Conservation (phyloP, 1,140 invertebrate genomes). For the Trachymyrmex septentrionalis region DNA sequence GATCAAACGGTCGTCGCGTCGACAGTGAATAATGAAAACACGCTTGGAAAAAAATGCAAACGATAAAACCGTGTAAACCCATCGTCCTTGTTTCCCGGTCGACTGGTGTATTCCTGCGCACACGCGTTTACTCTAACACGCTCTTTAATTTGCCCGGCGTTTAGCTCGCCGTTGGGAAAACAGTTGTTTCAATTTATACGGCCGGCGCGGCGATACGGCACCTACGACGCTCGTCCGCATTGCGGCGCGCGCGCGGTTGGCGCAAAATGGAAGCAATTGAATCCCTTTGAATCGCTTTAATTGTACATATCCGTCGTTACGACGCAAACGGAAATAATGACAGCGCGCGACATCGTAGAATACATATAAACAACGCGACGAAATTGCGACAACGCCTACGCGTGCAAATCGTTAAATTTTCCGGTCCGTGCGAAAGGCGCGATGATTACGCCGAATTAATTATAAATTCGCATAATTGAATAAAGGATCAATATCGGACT, state of each 20-base stretch:
- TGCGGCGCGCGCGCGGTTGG: slow-evolving; percentile 32
- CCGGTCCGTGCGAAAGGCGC: neutral
- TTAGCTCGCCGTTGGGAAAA: slow-evolving; percentile 63
- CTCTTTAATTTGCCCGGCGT: slow-evolving; percentile 68
- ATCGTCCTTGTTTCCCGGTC: slow-evolving; percentile 21
- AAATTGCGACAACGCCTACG: slow-evolving; percentile 43
- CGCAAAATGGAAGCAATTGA: slow-evolving; percentile 67
- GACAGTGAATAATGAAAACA: slow-evolving; percentile 59
- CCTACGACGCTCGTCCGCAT: slow-evolving; percentile 30
- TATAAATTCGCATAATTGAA: slow-evolving; percentile 2
- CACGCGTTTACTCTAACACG: slow-evolving; percentile 49
- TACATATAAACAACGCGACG: slow-evolving; percentile 3
- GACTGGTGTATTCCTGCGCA: neutral
- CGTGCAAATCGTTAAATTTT: slow-evolving; percentile 43
- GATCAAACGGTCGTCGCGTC: slow-evolving; percentile 36
- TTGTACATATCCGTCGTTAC: slow-evolving; percentile 68
- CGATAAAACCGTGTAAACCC: slow-evolving; percentile 53
- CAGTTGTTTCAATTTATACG: slow-evolving; percentile 67
- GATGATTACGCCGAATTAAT: slow-evolving; percentile 10
- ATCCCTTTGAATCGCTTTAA: slow-evolving; percentile 77
- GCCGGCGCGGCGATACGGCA: slow-evolving; percentile 21
- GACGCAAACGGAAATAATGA: slow-evolving; percentile 54
- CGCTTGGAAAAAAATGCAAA: slow-evolving; percentile 47
- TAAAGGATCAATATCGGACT: neutral
- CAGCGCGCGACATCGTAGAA: neutral